Evolutionary conservation across 1,140 invertebrate species (phyloP).

Genomic region (Lordiphosa collinella): DNA sequence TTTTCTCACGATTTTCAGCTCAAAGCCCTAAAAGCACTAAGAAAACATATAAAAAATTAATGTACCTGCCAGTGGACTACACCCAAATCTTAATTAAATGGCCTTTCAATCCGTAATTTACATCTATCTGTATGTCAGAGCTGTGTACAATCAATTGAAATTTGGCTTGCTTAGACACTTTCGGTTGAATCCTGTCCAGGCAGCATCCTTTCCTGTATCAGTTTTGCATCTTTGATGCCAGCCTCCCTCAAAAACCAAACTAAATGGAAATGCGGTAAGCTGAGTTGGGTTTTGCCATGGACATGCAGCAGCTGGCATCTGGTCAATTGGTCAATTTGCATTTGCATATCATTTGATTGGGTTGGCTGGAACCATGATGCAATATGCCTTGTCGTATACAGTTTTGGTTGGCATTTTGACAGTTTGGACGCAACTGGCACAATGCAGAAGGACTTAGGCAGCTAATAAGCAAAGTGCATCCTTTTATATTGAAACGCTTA

Average conservation of each 20-base stretch:
- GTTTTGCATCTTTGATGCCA: constrained; percentile 58
- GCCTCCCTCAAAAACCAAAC: constrained; percentile 28
- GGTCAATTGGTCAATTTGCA: constrained; percentile 69
- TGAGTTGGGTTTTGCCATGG: constrained; percentile 21
- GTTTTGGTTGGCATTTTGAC: constrained; percentile 43
- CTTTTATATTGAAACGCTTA: constrained; percentile 14
- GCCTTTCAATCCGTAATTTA: too few relatives aligned
- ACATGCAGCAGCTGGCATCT: constrained; percentile 38
- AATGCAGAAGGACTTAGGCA: constrained; percentile 16
- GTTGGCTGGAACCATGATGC: constrained; percentile 28
- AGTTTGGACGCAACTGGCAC: constrained; percentile 61
- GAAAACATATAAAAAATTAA: too few relatives aligned
- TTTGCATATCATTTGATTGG: constrained; percentile 70
- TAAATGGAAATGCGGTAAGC: constrained; percentile 68
- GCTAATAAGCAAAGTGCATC: constrained; percentile 60
- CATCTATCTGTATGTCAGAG: too few relatives aligned
- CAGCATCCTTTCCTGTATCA: constrained; percentile 30
- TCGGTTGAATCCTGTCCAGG: constrained; percentile 10
- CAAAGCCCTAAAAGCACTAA: too few relatives aligned
- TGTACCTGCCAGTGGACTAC: too few relatives aligned
- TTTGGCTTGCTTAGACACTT: constrained; percentile 9
- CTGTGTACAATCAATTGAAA: constrained; percentile 49
- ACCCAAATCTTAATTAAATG: too few relatives aligned
- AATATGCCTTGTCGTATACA: constrained; percentile 37
- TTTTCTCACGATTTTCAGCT: too few relatives aligned